Base-by-base conservation (phyloP, 2,797 vertebrate genomes). In the Tarsius wallacei region DNA sequence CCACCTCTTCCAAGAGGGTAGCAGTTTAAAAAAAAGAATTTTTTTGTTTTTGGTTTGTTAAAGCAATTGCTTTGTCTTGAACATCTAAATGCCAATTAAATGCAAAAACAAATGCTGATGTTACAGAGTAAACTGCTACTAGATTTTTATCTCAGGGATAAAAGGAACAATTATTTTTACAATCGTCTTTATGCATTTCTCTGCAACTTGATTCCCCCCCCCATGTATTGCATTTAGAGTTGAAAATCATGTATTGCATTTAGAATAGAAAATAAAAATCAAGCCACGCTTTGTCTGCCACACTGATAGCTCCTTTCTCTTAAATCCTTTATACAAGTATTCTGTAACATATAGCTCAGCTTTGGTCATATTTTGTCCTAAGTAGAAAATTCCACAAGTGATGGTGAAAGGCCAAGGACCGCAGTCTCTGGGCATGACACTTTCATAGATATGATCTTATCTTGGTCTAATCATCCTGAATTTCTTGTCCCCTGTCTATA, bases 181-280 rank as follows among this genome's bases (percentile, higher is more conserved):
- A 78, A 94, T 83, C 28, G 91, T 91, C 71, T 63, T 70, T 95
- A 76, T 83, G 36, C 14, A n/a, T 87, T 96, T 91, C 77, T 94
- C 53, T 76, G 68, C 61, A 87, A 70, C 57, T 94, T 82, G 36
- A 42, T 83, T 71, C 64, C 51, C 82, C 64, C 42, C 82, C 71
- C 63, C 9, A 51, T 4, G 28, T 8, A 22, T 42, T 66, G 36
- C n/a, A 61, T 90, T 96, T 76, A 90, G 36, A 94, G 53, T 63
- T 42, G 83, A 87, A 84, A 91, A 59, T 15, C 9, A 51, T 4
- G 28, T 8, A 22, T 42, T 66, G 36, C n/a, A 61, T 90, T 96
- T 76, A 90, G 36, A 94, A 87, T 71, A 42, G 71, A 17, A 85
- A 83, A 51, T 42, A 61, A 87, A 87, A 90, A 59, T 21, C n/a